These are phyloP conservation scores for Drosophila koepferae DNA, from an alignment of 2,888 invertebrate species.

Conservation along the genomic window DNA sequence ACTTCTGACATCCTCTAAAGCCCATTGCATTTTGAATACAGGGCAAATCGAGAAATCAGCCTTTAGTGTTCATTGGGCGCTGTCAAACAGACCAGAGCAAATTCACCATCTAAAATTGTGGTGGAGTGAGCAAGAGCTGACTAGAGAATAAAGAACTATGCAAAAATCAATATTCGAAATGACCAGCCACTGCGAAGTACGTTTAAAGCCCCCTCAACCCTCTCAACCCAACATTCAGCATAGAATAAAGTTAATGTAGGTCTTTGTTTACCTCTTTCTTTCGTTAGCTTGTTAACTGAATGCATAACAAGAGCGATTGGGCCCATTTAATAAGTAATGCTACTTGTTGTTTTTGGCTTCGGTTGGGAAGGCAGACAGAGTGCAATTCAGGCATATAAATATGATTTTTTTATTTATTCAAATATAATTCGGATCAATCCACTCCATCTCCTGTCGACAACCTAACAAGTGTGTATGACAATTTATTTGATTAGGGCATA, in stretches of 20 bases:
- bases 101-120: slow-evolving; percentile 12
- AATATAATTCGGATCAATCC: slow-evolving; percentile 16
- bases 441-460: background rate
- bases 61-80: slow-evolving; percentile 36
- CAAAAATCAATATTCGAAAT: slow-evolving; percentile 60
- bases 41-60: slow-evolving; percentile 10
- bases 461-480: slow-evolving; percentile 42
- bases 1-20: background rate
- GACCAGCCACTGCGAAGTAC: slow-evolving; percentile 44
- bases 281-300: slow-evolving; percentile 22
- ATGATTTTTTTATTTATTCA: slow-evolving; percentile 9
- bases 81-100: slow-evolving; percentile 18
- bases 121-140: slow-evolving; percentile 3
- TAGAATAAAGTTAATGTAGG: background rate
- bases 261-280: slow-evolving; percentile 25
- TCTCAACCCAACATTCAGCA: background rate
- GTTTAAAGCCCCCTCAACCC: slow-evolving; percentile 1
- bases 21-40: background rate
- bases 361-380: background rate
- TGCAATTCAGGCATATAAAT: slow-evolving; percentile 1
- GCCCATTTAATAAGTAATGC: slow-evolving; percentile 19
- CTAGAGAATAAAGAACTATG: slow-evolving; percentile 8
- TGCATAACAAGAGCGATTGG: slow-evolving; percentile 10
- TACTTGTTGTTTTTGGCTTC: slow-evolving; percentile 4
- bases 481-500: slow-evolving; percentile 60